These are phyloP conservation scores for Barypeithes pellucidus DNA, from an alignment of 2,888 invertebrate genomes.

Conservation along the genomic window DNA sequence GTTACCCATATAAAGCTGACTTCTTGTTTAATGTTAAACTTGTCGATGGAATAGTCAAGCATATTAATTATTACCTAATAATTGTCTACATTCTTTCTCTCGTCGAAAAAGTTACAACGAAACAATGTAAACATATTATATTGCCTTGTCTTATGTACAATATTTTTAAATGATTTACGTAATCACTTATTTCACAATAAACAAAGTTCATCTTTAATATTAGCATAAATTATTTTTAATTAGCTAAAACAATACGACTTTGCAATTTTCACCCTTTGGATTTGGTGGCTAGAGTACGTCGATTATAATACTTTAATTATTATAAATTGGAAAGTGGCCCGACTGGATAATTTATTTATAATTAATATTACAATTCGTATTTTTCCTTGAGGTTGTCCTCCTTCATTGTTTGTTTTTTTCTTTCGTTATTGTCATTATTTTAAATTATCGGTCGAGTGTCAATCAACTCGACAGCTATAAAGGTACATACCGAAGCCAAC, in stretches of 20 bases:
- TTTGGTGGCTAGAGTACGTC: neutral
- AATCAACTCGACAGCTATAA: neutral
- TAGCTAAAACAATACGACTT: slow-evolving; percentile 1
- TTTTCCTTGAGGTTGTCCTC: neutral
- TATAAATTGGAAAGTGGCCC: neutral
- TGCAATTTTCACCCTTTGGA: neutral
- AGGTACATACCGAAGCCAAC: neutral
- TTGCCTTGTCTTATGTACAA: neutral
- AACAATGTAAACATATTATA: slow-evolving; percentile 13
- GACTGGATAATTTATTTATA: slow-evolving; percentile 2
- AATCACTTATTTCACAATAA: neutral
- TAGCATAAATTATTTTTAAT: neutral
- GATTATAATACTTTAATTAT: neutral
- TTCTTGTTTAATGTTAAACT: slow-evolving; percentile 23
- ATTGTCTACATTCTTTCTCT: slow-evolving; percentile 14
- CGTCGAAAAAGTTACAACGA: neutral
- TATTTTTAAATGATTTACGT: neutral
- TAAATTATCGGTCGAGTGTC: neutral
- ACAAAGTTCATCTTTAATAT: neutral
- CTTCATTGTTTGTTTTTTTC: neutral
- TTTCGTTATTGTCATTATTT: neutral
- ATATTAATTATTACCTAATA: slow-evolving; percentile 2
- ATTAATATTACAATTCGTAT: neutral
- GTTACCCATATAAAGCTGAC: slow-evolving; percentile 13
- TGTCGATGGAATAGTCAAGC: slow-evolving; percentile 14